Percentiles rank a stretch among this genome's conserved stretches.
Conservation (phyloP, 2,113 vertebrate species). For the Nannospalax galili region DNA sequence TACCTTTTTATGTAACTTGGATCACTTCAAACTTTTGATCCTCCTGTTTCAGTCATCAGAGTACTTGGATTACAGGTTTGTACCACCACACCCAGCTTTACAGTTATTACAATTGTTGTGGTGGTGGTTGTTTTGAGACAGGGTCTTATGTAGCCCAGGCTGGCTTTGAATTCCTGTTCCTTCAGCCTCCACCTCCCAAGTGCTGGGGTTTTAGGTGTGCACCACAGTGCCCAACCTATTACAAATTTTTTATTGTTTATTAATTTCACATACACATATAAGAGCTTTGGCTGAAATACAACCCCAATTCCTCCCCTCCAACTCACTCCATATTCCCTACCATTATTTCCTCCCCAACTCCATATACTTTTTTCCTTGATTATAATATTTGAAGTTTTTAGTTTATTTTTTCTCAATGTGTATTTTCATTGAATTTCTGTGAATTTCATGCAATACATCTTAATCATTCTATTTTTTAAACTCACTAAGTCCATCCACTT, state of each 20-base stretch:
- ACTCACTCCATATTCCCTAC: rapidly evolving
- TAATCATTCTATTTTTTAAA: too few relatives aligned
- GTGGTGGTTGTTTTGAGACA: too few relatives aligned
- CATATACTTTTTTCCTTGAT: not conserved
- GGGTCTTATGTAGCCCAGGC: too few relatives aligned
- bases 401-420: too few relatives aligned
- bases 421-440: too few relatives aligned
- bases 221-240: not conserved
- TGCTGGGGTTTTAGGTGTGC: too few relatives aligned
- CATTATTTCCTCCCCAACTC: not conserved
- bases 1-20: not conserved
- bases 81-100: too few relatives aligned
- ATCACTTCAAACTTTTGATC: not conserved
- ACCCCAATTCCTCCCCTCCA: not conserved
- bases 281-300: not conserved
- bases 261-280: not conserved
- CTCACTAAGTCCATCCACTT: not conserved
- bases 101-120: too few relatives aligned
- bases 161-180: too few relatives aligned
- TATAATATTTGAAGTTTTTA: too few relatives aligned
- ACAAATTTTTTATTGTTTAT: not conserved
- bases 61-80: not conserved
- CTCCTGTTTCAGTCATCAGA: not conserved
- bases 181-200: too few relatives aligned
- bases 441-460: too few relatives aligned